These are phyloP conservation scores for Orthosia gothica DNA, from an alignment of 2,888 invertebrate species.

Conservation along the genomic window DNA sequence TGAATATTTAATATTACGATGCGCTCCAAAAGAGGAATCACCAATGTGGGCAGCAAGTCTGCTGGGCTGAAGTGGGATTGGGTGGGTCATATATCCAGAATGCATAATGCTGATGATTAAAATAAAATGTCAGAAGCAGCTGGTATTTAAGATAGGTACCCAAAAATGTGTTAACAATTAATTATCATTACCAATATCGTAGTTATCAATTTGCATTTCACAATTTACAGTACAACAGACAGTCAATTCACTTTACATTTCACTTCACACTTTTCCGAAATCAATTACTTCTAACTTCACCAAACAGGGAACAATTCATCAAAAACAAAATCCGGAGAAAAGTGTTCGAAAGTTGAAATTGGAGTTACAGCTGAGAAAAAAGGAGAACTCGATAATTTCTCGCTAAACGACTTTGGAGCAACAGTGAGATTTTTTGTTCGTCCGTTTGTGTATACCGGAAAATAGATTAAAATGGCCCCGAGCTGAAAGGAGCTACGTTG, in stretches of 20 bases:
- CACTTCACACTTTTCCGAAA: slow-evolving; percentile 31
- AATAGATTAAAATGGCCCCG: slow-evolving; percentile 89
- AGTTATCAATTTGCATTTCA: slow-evolving; percentile 4
- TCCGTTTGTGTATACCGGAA: slow-evolving; percentile 79
- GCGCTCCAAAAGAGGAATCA: too few relatives aligned
- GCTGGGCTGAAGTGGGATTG: too few relatives aligned
- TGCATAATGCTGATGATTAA: too few relatives aligned
- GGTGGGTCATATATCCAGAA: too few relatives aligned
- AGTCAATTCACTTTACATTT: slow-evolving; percentile 37
- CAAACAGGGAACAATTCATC: slow-evolving; percentile 42
- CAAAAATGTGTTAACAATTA: too few relatives aligned
- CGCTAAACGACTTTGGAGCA: slow-evolving; percentile 78
- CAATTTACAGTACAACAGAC: slow-evolving; percentile 6
- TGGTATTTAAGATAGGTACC: too few relatives aligned
- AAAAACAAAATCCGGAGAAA: slow-evolving; percentile 41
- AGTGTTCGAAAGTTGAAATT: slow-evolving; percentile 52
- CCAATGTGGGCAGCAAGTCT: too few relatives aligned
- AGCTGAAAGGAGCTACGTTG: slow-evolving; percentile 81
- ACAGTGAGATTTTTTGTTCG: slow-evolving; percentile 75
- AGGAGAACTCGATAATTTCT: slow-evolving; percentile 71
- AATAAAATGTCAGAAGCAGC: too few relatives aligned
- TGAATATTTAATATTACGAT: too few relatives aligned
- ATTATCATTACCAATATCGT: too few relatives aligned
- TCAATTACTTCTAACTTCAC: slow-evolving; percentile 48
- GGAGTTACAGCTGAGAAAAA: slow-evolving; percentile 41